Base-by-base conservation (phyloP, 1,140 invertebrate genomes). In the Drosophila neocordata region DNA sequence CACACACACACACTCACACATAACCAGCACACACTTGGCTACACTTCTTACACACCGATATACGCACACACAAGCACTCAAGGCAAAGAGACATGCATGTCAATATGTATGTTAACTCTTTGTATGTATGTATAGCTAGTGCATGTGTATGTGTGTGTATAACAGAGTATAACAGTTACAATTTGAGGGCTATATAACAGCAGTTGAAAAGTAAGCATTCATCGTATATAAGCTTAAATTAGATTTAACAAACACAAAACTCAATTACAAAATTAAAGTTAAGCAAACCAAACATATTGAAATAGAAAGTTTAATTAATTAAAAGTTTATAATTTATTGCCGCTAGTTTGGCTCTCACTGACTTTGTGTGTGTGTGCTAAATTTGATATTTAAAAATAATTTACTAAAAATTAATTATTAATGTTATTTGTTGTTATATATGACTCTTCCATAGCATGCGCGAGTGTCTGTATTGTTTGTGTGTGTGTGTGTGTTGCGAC, bases 391-490 rank as follows among this genome's bases (percentile, higher is more conserved):
- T 77, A 81, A 78, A 57, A 85, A 84, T 85, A 79, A 82, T 85
- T 85, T 81, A 85, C 81, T 85, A 87, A 69, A 48, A 67, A 81
- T 87, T 77, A 58, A 68, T 53, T 63, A 48, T 44, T 65, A 59
- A n/a, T 31, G 27, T 65, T 72, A 69, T 15, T n/a, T 35, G 22
- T 24, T 63, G 13, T 31, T 27, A 34, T 34, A 31, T 31, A 35
- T 56, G 44, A 53, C 27, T 58, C 44, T 65, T 56, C 15, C 24
- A 61, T 51, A 58, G 44, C 58, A 37, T 65, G 48, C 72, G 18
- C 55, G 37, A 27, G 70, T 65, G 60, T 65, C 18, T 62, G 41
- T 55, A 38, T 69, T 65, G 44, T 55, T 15, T 62, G 53, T 75
- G 44, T 68, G 44, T 64, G 59, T 74, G 22, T 69, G 58, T 77